These are phyloP conservation scores for Merluccius polli DNA, from an alignment of 2,797 vertebrate genomes.

Conservation along the genomic window DNA sequence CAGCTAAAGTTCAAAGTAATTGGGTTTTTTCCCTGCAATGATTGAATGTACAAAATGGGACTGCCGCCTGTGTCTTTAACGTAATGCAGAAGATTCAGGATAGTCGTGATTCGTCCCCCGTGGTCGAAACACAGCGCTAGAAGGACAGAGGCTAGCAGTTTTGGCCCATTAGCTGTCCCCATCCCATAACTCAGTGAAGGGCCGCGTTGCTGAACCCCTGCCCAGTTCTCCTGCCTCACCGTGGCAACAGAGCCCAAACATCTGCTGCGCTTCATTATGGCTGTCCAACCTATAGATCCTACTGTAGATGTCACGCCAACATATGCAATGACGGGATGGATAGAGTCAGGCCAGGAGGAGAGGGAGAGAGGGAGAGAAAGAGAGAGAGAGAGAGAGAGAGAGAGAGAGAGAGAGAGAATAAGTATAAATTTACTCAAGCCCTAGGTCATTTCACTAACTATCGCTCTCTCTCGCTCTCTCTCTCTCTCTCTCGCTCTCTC, in stretches of 20 bases:
- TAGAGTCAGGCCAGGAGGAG: too few species aligned
- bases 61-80: not conserved
- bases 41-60: not conserved
- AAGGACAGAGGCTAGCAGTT: slow-evolving; percentile 13
- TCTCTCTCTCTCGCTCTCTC: too few species aligned
- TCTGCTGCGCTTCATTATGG: slow-evolving; percentile 16
- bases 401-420: not conserved
- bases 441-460: not conserved
- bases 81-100: not conserved
- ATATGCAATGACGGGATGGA: not conserved
- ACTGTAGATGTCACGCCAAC: not conserved
- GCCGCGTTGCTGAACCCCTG: slow-evolving; percentile 12
- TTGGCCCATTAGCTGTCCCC: not conserved
- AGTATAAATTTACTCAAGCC: not conserved
- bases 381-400: not conserved
- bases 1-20: not conserved
- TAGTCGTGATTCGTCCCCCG: not conserved
- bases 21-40: not conserved
- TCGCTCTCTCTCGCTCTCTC: not conserved
- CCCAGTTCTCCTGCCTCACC: not conserved
- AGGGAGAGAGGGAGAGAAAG: not conserved
- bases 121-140: not conserved
- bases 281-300: not conserved
- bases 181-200: slow-evolving; percentile 14
- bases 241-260: slow-evolving; percentile 8